These are phyloP conservation scores for Liodrosophila aerea DNA, from an alignment of 2,888 invertebrate species.

Conservation along the genomic window DNA sequence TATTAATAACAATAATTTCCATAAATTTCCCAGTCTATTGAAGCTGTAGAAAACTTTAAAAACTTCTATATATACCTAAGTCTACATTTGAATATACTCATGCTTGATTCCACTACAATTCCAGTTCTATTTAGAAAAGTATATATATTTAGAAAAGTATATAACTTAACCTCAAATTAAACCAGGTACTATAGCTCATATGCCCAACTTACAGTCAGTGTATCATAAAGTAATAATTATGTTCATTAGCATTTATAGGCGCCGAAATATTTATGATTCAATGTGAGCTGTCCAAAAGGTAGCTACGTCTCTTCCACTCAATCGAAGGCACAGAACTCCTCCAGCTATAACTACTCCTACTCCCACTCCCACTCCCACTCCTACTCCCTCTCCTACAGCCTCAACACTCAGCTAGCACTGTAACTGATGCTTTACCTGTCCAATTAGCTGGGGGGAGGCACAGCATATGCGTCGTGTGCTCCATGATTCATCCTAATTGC, in stretches of 20 bases:
- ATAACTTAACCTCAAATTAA: too few species aligned
- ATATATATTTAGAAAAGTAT: too few species aligned
- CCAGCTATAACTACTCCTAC: not conserved
- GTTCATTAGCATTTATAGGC: slow-evolving; percentile 68
- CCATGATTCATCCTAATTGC: slow-evolving; percentile 54
- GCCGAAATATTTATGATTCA: slow-evolving; percentile 58
- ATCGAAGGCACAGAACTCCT: slow-evolving; percentile 15
- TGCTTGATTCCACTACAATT: too few species aligned
- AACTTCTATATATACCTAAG: too few species aligned
- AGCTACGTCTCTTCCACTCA: slow-evolving; percentile 30
- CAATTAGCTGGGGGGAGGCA: slow-evolving; percentile 26
- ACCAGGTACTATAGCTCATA: not conserved
- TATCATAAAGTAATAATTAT: slow-evolving; percentile 39
- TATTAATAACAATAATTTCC: too few species aligned
- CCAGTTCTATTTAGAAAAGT: too few species aligned
- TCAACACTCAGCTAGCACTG: not conserved
- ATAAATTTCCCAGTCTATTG: too few species aligned
- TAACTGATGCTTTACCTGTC: slow-evolving; percentile 4
- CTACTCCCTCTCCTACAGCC: not conserved
- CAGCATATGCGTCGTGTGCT: slow-evolving; percentile 39
- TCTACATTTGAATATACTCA: too few species aligned
- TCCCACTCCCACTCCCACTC: not conserved
- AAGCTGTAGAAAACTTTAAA: too few species aligned
- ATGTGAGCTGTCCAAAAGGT: slow-evolving; percentile 24
- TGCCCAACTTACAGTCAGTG: not conserved